Evolutionary conservation across 2,113 vertebrate genomes (phyloP).

Genomic region (Sander vitreus): DNA sequence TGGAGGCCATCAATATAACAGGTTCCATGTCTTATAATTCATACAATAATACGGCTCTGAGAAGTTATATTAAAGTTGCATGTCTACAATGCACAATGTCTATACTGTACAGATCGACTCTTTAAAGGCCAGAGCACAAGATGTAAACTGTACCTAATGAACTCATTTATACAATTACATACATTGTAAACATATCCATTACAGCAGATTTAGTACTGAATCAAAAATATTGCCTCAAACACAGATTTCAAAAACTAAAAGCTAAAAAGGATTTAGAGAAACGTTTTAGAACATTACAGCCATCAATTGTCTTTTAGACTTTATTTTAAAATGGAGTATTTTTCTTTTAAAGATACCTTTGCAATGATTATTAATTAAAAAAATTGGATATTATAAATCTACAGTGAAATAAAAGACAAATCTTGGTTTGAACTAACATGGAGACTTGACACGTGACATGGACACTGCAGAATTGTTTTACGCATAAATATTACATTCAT

Average conservation of each 20-base stretch:
- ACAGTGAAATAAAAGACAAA: too few relatives aligned
- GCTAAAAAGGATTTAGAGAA: not conserved
- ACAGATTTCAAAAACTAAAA: too few relatives aligned
- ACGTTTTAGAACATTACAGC: not conserved
- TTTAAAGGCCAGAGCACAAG: not conserved
- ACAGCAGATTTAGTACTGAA: not conserved
- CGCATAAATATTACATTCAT: not conserved
- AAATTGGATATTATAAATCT: too few relatives aligned
- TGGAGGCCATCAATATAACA: not conserved
- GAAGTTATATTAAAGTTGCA: not conserved
- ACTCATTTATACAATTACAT: not conserved
- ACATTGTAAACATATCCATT: not conserved
- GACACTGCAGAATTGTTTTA: not conserved
- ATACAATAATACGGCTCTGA: not conserved
- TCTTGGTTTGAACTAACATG: not conserved
- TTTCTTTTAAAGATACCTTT: too few relatives aligned
- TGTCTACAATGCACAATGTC: not conserved
- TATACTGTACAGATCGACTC: not conserved
- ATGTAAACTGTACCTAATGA: not conserved
- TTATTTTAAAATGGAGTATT: too few relatives aligned
- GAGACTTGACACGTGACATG: not conserved
- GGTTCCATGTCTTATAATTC: not conserved
- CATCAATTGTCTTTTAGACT: not conserved
- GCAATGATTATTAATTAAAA: too few relatives aligned
- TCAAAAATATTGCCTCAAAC: too few relatives aligned